Evolutionary conservation across 2,797 vertebrate species (phyloP).

Genomic region (Chlorospingus semifuscus): DNA sequence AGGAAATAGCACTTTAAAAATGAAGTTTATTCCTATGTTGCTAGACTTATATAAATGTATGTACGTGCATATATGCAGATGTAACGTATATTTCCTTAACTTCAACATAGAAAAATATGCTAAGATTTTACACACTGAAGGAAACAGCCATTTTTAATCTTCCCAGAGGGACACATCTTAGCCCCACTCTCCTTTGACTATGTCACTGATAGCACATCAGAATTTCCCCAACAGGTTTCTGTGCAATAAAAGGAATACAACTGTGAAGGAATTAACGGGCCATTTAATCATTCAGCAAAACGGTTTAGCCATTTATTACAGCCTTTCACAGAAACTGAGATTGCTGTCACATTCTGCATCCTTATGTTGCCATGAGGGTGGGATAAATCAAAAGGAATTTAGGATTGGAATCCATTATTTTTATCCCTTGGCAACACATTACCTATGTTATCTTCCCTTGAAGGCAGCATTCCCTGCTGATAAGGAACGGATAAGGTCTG

Average conservation of each 20-base stretch:
- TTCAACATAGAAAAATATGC: accelerated
- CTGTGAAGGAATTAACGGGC: not conserved
- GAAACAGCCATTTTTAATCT: not conserved
- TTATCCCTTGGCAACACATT: not conserved
- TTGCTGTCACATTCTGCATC: not conserved
- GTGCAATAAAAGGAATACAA: not conserved
- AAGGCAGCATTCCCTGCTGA: not conserved
- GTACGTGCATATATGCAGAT: not conserved
- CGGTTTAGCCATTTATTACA: not conserved
- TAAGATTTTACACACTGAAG: not conserved
- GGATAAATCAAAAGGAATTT: not conserved
- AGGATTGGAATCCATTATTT: not conserved
- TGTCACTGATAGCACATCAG: not conserved
- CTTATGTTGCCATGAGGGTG: not conserved
- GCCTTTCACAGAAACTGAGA: not conserved
- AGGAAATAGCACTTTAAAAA: not conserved
- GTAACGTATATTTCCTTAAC: not conserved
- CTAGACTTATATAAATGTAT: not conserved
- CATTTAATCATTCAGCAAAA: not conserved
- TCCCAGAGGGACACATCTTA: not conserved
- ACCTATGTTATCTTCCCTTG: not conserved
- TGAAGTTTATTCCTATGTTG: not conserved
- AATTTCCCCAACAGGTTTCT: not conserved
- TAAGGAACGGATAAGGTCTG: not conserved
- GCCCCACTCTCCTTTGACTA: not conserved